Evolutionary conservation across 2,113 vertebrate species (phyloP), one percentile per base, ranked within the genome.

Genomic region (Corvus moneduloides): DNA sequence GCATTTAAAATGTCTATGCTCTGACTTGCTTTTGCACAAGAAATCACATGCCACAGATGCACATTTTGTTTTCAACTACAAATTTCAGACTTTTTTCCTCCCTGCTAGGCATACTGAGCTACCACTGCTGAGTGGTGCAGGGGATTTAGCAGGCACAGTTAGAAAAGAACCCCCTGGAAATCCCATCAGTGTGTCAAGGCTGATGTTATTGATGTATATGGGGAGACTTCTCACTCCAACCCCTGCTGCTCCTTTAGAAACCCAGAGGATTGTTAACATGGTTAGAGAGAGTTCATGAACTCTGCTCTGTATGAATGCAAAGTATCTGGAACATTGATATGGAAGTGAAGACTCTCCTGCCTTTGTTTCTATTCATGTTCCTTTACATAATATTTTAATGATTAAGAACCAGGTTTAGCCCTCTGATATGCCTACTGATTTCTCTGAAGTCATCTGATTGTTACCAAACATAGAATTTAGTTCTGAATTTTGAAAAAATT

Each of bases 231-330:
- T 97, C 97, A 98, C 97, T 97, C 97, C 88, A 97, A 91, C 98
- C 97, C 98, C 98, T 96, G 98, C 98, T 97, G 98, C 94, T 98
- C 73, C 97, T 98, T 98, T 98, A 97, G 98, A 98, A 98, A 98
- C 97, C 97, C 96, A 92, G 97, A 97, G 96, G 97, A 98, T 98
- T 98, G 98, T 98, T 98, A 98, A 98, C 97, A 94, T 84, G 97
- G 97, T 96, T 97, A 97, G 96, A 94, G 85, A 97, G 97, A 98
- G 98, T 98, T 98, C 98, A 98, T 98, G 98, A 98, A 98, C 98
- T 97, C 96, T 98, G 91, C 87, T 98, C 97, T 97, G 97, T 97
- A 96, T 96, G 97, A 97, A 98, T 98, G 98, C 96, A 98, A 98
- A 98, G 94, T 97, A 97, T 96, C 87, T 67, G 94, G 95, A 97